Conservation (phyloP, 1,140 invertebrate species). For the Heliconius hermathena region DNA sequence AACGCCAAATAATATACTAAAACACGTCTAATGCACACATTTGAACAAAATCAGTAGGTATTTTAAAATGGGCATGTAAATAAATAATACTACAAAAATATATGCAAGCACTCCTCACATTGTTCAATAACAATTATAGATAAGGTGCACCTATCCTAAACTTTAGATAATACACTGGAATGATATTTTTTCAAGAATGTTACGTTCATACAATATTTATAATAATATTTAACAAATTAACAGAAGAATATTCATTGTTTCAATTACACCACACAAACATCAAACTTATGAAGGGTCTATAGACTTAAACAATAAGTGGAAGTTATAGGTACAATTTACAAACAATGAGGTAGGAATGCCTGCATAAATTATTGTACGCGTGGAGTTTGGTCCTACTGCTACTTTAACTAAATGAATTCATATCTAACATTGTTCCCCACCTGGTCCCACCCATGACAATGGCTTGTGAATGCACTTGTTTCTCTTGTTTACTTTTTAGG, state of each 20-base stretch:
- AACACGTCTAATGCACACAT: conserved; percentile 54
- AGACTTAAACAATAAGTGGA: conserved; percentile 58
- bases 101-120: conserved; percentile 62
- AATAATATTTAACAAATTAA: conserved; percentile 51
- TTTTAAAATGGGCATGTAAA: conserved; percentile 58
- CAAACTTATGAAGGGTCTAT: conserved; percentile 51
- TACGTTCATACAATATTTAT: conserved; percentile 68
- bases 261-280: conserved; percentile 53
- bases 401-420: conserved; percentile 73
- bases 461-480: conserved; percentile 68
- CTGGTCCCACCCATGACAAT: conserved; percentile 80
- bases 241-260: conserved; percentile 49
- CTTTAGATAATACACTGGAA: conserved; percentile 78
- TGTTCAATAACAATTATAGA: conserved; percentile 52
- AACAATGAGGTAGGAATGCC: conserved; percentile 51
- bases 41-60: conserved; percentile 54
- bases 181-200: conserved; percentile 80
- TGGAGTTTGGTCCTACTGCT: conserved; percentile 56
- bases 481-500: conserved; percentile 39
- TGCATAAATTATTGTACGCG: conserved; percentile 63
- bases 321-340: conserved; percentile 49
- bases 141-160: conserved; percentile 74
- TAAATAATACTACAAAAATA: conserved; percentile 71
- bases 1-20: conserved; percentile 48
- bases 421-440: conserved; percentile 79